Conservation (phyloP, 23 tunicate genomes). For the Corella eumyota region DNA sequence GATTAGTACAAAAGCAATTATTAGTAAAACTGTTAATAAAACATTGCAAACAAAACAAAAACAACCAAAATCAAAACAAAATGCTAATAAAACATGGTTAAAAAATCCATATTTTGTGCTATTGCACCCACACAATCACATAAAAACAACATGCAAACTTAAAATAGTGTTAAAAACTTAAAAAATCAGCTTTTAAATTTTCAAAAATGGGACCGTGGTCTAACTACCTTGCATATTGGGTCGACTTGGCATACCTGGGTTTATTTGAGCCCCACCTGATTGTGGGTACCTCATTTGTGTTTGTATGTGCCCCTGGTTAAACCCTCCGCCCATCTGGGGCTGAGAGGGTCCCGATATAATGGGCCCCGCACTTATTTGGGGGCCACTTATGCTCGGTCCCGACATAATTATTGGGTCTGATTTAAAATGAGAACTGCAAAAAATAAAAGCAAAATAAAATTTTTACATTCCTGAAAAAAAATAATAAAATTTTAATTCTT, state of each 20-base stretch:
- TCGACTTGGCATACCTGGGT: conserved; percentile 10
- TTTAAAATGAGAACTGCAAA: not conserved
- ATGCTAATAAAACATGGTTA: not conserved
- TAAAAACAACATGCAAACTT: not conserved
- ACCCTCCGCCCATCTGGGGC: conserved; percentile 4
- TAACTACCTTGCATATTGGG: conserved; percentile 40
- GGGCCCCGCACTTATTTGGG: conserved; percentile 25
- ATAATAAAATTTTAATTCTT: too few relatives aligned
- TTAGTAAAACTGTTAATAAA: not conserved
- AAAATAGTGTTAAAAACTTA: too few relatives aligned
- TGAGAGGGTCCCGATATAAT: conserved; percentile 29
- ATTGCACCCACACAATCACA: conserved; percentile 1
- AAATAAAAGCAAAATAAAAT: too few relatives aligned
- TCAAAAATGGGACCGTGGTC: too few relatives aligned
- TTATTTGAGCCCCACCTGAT: not conserved
- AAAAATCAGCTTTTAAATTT: too few relatives aligned
- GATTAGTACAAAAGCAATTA: too few relatives aligned
- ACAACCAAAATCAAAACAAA: not conserved
- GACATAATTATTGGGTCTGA: conserved; percentile 2
- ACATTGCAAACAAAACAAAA: not conserved
- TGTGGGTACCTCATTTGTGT: conserved; percentile 8
- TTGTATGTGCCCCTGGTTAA: conserved; percentile 3
- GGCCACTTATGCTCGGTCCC: conserved; percentile 18
- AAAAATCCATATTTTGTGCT: not conserved
- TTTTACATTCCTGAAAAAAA: too few relatives aligned